Base-by-base conservation (phyloP, 2,113 vertebrate species). In the Labrus mixtus region DNA sequence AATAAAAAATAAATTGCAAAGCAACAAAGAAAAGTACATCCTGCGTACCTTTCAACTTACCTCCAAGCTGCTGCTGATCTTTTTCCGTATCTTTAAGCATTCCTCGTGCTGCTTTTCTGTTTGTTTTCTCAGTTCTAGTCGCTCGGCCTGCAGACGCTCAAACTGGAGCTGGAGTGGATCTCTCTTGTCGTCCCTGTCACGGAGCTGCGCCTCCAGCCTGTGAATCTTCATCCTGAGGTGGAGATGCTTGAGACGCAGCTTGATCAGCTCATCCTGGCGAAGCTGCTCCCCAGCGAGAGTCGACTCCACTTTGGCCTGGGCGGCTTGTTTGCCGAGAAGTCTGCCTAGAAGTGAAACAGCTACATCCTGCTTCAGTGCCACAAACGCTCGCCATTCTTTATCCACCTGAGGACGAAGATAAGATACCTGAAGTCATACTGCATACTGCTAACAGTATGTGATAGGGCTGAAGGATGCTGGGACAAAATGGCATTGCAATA, bases 91-190 rank as follows among this genome's bases (percentile, higher is more conserved):
- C 71, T 94, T 95, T 0, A 86, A 1, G 0, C 93, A 88, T 41
- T 97, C 95, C 55, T 95, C 91, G 0, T 81, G 89, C 1, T 94
- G 88, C 64, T 93, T 92, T 12, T 95, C 91, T 0, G 85, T 73
- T 2, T 93, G 94, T 53, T 94, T 89, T 0, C 76, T 92, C 71
- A 89, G 90, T 39, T 94, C 93, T 82, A 94, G 92, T 74, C 95
- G 96, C 71, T 95, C 93, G 0, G 93, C 93, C 78, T 94, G 95
- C 29, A 95, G 81, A 60, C 92, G 91, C 65, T 96, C 94, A 0
- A 95, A 94, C 41, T 95, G 93, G 0, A 92, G 85, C 43, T 93
- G 78, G 0, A 84, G 77, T 17, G 95, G 85, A 2, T 95, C 90
- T 8, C 88, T 84, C 36, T 48, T 9, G 15, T 92, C 81, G 0